Percentiles rank a stretch among this genome's conserved stretches.
phyloP scores from a whole-genome alignment of 2,888 invertebrate genomes.

The Troides oblongomaculatus region DNA sequence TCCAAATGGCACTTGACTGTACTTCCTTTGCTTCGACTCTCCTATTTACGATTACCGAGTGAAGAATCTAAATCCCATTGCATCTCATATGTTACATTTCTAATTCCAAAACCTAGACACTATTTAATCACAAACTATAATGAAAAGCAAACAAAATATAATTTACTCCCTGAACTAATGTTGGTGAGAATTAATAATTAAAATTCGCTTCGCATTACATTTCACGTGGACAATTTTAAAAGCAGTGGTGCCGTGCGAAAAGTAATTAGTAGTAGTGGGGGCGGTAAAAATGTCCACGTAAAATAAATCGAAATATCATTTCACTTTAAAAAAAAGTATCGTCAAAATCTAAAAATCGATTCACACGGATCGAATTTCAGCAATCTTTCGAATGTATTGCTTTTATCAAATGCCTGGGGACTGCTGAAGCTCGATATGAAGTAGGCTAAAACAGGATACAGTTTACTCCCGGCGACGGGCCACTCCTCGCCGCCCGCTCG shows the following conservation, averaged over 20 bases:
- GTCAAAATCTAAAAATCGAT: slow-evolving; percentile 14
- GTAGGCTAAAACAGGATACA: slow-evolving; percentile 40
- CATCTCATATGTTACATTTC: slow-evolving; percentile 7
- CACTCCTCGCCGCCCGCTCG: slow-evolving; percentile 40
- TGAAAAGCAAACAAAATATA: slow-evolving; percentile 22
- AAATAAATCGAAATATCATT: slow-evolving; percentile 16
- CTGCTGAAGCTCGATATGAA: slow-evolving; percentile 14
- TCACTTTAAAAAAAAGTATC: slow-evolving; percentile 15
- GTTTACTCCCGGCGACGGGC: slow-evolving; percentile 54
- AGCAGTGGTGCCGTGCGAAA: neutral
- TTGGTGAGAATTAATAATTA: slow-evolving; percentile 24
- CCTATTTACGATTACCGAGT: slow-evolving; percentile 17
- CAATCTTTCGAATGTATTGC: neutral
- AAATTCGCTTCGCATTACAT: slow-evolving; percentile 12
- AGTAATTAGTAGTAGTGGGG: neutral
- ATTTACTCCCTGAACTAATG: slow-evolving; percentile 6
- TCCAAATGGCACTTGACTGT: slow-evolving; percentile 68
- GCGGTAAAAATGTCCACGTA: slow-evolving; percentile 25
- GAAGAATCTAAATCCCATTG: slow-evolving; percentile 5
- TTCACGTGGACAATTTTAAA: slow-evolving; percentile 22
- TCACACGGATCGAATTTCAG: slow-evolving; percentile 6
- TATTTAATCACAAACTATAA: slow-evolving; percentile 25
- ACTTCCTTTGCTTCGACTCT: slow-evolving; percentile 50
- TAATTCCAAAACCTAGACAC: slow-evolving; percentile 17
- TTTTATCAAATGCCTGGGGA: neutral